These are phyloP conservation scores for Asarcornis scutulata DNA, from an alignment of 2,113 vertebrate species.

Conservation along the genomic window DNA sequence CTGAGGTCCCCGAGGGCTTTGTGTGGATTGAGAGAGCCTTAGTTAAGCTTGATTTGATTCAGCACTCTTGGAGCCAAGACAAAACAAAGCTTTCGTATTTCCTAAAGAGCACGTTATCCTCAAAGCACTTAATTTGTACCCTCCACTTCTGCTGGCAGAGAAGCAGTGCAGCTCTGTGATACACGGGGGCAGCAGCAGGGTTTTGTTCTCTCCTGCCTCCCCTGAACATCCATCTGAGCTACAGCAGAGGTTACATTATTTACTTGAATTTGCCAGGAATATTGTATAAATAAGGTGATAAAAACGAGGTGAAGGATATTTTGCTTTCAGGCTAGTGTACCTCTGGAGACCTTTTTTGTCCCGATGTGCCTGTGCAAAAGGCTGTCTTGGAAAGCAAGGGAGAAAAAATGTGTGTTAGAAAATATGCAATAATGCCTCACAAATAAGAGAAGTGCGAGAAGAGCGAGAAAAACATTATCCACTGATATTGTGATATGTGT, in stretches of 20 bases:
- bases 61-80: constrained; percentile 5
- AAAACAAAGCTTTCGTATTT: constrained; percentile 45
- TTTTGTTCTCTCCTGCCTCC: neutral
- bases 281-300: constrained; percentile 17
- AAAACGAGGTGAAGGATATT: constrained; percentile 42
- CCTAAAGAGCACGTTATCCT: neutral
- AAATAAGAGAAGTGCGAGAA: neutral
- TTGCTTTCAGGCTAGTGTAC: neutral
- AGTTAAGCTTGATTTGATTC: constrained; percentile 55
- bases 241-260: constrained; percentile 42
- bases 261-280: constrained; percentile 42
- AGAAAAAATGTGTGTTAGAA: neutral
- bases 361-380: constrained; percentile 6
- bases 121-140: neutral
- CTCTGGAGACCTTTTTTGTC: constrained; percentile 29
- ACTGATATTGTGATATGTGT: neutral
- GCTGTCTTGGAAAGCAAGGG: neutral
- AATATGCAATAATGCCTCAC: neutral
- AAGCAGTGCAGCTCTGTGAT: neutral
- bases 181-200: neutral
- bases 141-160: neutral
- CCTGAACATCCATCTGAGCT: neutral
- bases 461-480: neutral
- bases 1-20: neutral
- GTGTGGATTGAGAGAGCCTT: constrained; percentile 24